Base-by-base conservation (phyloP, 2,888 invertebrate species). In the Oasisia sp. region DNA sequence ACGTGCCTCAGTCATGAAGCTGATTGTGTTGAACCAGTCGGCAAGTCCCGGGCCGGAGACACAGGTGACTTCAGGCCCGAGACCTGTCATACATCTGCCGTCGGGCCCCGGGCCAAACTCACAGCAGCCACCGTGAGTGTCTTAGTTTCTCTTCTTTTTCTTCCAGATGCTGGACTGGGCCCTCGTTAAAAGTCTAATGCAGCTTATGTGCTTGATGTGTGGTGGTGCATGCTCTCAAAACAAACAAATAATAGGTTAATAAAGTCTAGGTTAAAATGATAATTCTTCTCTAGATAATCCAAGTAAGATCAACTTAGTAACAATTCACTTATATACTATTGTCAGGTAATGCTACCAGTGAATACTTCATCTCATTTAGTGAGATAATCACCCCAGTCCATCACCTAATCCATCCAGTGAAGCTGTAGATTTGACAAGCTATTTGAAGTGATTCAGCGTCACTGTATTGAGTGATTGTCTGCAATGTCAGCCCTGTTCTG, bases 11-110 rank as follows among this genome's bases (percentile, higher is more conserved):
- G 74, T 27, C 74, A 74, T 74, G 74, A 74, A 74, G 74, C 27
- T 74, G 74, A 74, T 74, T 74, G 74, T 74, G 27, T 74, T 74
- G 74, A 74, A 74, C 74, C 74, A 74, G 74, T 74, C 74, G 74
- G 27, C 74, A 1, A n/a, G 74, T 27, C 19, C 74, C 27, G n/a
- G 74, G 74, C 74, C 74, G 27, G 19, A 7, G 19, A 74, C 74
- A 27, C 27, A 74, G 2, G 19, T 74, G 74, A 74, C 27, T 19
- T 27, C 27, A 27, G 27, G 3, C 74, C n/a, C 74, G 1, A 19
- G 74, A 27, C 74, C 74, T 19, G 2, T 4, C 74, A 27, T 27
- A 74, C 74, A 74, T 7, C 74, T 74, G 74, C 14, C 74, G 9
- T 7, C 50, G 9, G 8, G 50, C 50, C 9, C 50, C 8, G 50